phyloP scores from a whole-genome alignment of 1,140 invertebrate species.

The Ceratosolen fusciceps region DNA sequence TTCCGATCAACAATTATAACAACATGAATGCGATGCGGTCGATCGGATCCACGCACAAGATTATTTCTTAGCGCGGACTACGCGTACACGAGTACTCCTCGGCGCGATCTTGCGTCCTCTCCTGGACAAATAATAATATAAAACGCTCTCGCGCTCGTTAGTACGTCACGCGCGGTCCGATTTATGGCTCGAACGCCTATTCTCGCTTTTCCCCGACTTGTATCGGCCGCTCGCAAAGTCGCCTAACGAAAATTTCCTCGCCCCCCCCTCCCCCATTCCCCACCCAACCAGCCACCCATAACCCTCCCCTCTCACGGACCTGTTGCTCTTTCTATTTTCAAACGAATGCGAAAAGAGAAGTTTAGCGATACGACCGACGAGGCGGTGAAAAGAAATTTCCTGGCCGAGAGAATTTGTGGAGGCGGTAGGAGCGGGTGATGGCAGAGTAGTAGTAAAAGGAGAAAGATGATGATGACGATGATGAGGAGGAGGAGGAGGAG shows the following conservation, averaged over 20 bases:
- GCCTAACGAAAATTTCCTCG: neutral
- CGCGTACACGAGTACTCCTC: neutral
- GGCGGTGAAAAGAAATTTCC: neutral
- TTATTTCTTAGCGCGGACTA: neutral
- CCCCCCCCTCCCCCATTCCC: too few species aligned
- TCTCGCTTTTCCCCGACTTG: neutral
- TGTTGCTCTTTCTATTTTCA: constrained; percentile 11
- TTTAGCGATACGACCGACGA: neutral
- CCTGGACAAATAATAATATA: constrained; percentile 31
- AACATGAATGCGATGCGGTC: too few species aligned
- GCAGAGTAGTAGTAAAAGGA: too few species aligned
- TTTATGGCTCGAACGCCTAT: constrained; percentile 13
- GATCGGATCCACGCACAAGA: neutral
- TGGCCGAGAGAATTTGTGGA: too few species aligned
- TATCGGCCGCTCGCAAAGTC: neutral
- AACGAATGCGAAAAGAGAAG: constrained; percentile 1
- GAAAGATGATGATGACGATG: neutral
- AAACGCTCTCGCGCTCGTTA: constrained; percentile 35
- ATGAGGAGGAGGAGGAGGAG: neutral
- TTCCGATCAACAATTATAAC: too few species aligned
- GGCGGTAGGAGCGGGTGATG: neutral
- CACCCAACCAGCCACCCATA: too few species aligned
- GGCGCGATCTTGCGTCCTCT: neutral
- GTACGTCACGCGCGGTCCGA: constrained; percentile 33
- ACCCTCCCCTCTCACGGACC: too few species aligned